Percentiles rank a stretch among this genome's conserved stretches.
phyloP scores from a whole-genome alignment of 2,113 vertebrate genomes.

The Geothlypis trichas region DNA sequence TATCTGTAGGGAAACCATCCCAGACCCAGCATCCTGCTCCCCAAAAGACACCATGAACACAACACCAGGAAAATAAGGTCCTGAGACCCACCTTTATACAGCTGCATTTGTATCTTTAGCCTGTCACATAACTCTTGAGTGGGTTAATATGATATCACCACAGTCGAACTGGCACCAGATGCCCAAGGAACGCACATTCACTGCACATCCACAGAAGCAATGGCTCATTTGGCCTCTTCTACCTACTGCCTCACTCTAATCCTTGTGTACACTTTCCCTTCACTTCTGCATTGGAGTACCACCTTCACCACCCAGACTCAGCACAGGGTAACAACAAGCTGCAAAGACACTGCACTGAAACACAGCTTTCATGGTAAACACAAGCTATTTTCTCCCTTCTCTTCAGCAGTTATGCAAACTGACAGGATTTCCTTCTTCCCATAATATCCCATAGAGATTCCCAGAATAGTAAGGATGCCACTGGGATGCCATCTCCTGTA shows the following conservation, averaged over 20 bases:
- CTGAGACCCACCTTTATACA: not conserved
- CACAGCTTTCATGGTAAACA: not conserved
- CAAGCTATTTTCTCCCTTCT: not conserved
- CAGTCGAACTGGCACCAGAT: not conserved
- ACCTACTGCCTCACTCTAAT: rapidly evolving
- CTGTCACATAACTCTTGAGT: not conserved
- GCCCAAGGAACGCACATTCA: not conserved
- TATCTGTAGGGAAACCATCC: not conserved
- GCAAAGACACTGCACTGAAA: not conserved
- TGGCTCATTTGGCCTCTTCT: not conserved
- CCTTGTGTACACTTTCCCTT: not conserved
- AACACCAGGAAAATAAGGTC: not conserved
- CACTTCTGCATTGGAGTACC: not conserved
- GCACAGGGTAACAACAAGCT: not conserved
- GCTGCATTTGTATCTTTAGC: not conserved
- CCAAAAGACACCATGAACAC: not conserved
- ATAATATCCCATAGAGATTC: not conserved
- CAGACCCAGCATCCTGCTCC: not conserved
- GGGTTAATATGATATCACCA: not conserved
- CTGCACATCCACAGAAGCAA: not conserved
- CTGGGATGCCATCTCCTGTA: not conserved
- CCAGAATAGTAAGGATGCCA: not conserved
- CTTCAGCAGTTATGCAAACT: not conserved
- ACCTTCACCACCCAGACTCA: not conserved
- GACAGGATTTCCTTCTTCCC: not conserved